Conservation (phyloP, 1,140 invertebrate species). For the Manduca sexta region DNA sequence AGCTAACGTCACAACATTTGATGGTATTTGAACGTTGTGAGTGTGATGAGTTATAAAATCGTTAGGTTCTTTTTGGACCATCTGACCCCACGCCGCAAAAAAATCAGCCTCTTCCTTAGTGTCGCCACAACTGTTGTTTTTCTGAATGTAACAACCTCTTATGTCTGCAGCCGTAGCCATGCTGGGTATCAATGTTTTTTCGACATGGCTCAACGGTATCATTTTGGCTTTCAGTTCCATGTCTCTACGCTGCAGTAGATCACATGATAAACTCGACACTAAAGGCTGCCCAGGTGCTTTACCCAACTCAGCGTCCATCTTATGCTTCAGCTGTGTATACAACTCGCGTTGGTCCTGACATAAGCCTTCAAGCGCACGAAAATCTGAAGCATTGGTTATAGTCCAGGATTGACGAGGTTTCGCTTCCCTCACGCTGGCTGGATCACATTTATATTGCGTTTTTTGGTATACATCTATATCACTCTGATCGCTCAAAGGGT, state of each 20-base stretch:
- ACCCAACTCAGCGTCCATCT: conserved; percentile 60
- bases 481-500: conserved; percentile 48
- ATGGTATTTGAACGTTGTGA: conserved; percentile 56
- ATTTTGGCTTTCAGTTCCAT: conserved; percentile 66
- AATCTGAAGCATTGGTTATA: conserved; percentile 59
- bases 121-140: conserved; percentile 63
- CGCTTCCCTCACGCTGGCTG: conserved; percentile 50
- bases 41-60: conserved; percentile 66
- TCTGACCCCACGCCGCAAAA: conserved; percentile 71
- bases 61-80: conserved; percentile 67
- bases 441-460: conserved; percentile 51
- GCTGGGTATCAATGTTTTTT: conserved; percentile 61
- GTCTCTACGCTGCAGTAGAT: conserved; percentile 53
- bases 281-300: conserved; percentile 52
- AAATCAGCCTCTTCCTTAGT: conserved; percentile 64
- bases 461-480: conserved; percentile 55
- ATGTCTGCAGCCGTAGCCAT: conserved; percentile 50
- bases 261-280: conserved; percentile 41
- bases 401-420: conserved; percentile 67
- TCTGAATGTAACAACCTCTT: conserved; percentile 51
- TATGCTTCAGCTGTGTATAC: conserved; percentile 59
- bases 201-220: conserved; percentile 64
- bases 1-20: conserved; percentile 56
- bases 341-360: conserved; percentile 58
- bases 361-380: conserved; percentile 49